Evolutionary conservation across 53 echinoderm and acorn worm genomes (phyloP).

Genomic region (Crossaster papposus): DNA sequence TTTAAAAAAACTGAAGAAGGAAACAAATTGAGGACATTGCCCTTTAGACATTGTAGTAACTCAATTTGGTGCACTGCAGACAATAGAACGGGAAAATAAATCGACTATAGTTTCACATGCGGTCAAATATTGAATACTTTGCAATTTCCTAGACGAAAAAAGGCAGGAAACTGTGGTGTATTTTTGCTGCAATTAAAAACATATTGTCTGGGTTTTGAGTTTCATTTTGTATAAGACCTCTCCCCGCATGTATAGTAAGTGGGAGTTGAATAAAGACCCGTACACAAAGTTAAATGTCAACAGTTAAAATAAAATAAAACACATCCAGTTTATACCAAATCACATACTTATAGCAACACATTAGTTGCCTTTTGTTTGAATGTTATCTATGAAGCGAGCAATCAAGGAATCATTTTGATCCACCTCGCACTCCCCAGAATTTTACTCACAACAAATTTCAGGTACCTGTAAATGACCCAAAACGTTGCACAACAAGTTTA

Average conservation of each 20-base stretch:
- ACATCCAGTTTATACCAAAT: neutral
- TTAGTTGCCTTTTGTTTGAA: too few relatives aligned
- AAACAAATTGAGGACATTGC: too few relatives aligned
- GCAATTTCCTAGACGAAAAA: neutral
- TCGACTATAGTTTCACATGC: neutral
- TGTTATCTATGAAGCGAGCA: too few relatives aligned
- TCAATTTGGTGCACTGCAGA: neutral
- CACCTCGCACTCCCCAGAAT: too few relatives aligned
- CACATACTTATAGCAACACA: neutral
- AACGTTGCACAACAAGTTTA: too few relatives aligned
- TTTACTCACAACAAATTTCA: too few relatives aligned
- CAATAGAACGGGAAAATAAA: neutral
- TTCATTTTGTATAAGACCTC: neutral
- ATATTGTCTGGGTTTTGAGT: neutral
- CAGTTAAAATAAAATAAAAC: neutral
- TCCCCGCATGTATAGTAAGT: neutral
- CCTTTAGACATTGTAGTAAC: too few relatives aligned
- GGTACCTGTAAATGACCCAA: too few relatives aligned
- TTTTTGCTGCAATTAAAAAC: neutral
- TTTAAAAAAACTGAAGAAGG: too few relatives aligned
- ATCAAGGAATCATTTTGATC: too few relatives aligned
- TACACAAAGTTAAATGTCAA: neutral
- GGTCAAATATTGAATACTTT: neutral
- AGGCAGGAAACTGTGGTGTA: constrained; percentile 7
- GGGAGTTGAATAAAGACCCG: neutral